Conservation (phyloP, 2,888 invertebrate genomes). For the Heliothis peltigera region DNA sequence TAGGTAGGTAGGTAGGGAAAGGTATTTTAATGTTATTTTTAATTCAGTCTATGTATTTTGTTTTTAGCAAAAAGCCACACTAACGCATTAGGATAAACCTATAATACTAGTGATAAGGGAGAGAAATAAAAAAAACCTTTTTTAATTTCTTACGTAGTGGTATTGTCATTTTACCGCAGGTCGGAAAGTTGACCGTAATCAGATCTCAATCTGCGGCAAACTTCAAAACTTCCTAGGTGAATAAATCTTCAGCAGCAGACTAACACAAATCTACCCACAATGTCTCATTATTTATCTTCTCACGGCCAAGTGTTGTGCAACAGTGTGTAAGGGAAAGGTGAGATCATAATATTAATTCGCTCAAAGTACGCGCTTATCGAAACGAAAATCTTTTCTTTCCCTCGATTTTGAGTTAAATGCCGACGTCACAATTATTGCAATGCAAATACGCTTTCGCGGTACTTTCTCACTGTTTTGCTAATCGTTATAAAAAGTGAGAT, state of each 20-base stretch:
- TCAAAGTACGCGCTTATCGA: conserved; percentile 64
- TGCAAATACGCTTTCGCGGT: conserved; percentile 58
- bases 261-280: conserved; percentile 57
- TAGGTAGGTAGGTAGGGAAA: no score
- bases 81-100: no score
- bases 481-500: conserved; percentile 41
- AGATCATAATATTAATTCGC: conserved; percentile 73
- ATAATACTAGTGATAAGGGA: no score
- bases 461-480: conserved; percentile 52
- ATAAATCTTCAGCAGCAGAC: conserved; percentile 8
- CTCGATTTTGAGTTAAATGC: conserved; percentile 47
- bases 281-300: conserved; percentile 75
- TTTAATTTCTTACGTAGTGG: no score
- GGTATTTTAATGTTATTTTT: no score
- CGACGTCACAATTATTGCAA: conserved; percentile 49
- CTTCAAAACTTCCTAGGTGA: neutral
- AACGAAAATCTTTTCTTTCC: conserved; percentile 55
- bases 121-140: no score
- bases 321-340: conserved; percentile 79
- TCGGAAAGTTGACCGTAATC: neutral
- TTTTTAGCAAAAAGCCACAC: no score
- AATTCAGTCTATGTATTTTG: no score
- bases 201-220: neutral
- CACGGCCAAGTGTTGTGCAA: conserved; percentile 78
- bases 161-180: no score